A percentile compares a stretch with the other conserved stretches of the same genome.
These are phyloP conservation scores for Gopherus flavomarginatus DNA, from an alignment of 2,113 vertebrate species.

Conservation along the genomic window DNA sequence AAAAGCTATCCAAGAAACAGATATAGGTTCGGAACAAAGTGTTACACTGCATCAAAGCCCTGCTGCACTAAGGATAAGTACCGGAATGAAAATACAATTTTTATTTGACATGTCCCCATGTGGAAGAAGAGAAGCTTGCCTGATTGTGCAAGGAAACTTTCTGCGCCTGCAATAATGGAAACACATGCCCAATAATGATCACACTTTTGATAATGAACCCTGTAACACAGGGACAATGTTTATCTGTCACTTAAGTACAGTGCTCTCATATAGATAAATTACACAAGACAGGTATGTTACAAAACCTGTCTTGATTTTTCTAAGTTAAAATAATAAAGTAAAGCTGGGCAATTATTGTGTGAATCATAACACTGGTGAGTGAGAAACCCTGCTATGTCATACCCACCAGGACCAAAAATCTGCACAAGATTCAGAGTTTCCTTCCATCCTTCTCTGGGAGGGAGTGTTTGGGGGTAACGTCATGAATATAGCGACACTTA, in stretches of 20 bases:
- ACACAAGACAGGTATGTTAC: neutral
- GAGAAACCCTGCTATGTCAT: constrained; percentile 10
- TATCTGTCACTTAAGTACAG: constrained; percentile 52
- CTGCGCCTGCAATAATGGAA: constrained; percentile 64
- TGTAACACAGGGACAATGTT: constrained; percentile 40
- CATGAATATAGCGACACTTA: neutral
- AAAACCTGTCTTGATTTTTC: neutral
- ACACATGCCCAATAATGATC: constrained; percentile 48
- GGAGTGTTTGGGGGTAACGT: neutral
- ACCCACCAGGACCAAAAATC: neutral
- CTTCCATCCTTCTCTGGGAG: neutral
- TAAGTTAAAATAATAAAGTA: neutral
- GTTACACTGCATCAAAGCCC: constrained; percentile 49
- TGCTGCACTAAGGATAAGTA: constrained; percentile 12
- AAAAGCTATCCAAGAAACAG: constrained; percentile 44
- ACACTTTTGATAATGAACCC: constrained; percentile 40
- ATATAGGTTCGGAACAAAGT: neutral
- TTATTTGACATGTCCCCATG: constrained; percentile 63
- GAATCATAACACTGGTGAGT: constrained; percentile 18
- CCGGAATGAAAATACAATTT: constrained; percentile 69
- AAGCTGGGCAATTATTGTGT: neutral
- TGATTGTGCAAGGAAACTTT: constrained; percentile 57
- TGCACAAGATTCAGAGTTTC: constrained; percentile 4
- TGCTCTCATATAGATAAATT: neutral
- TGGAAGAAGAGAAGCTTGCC: neutral